phyloP scores from a whole-genome alignment of 2,113 vertebrate species.

The Typhlomys cinereus region DNA sequence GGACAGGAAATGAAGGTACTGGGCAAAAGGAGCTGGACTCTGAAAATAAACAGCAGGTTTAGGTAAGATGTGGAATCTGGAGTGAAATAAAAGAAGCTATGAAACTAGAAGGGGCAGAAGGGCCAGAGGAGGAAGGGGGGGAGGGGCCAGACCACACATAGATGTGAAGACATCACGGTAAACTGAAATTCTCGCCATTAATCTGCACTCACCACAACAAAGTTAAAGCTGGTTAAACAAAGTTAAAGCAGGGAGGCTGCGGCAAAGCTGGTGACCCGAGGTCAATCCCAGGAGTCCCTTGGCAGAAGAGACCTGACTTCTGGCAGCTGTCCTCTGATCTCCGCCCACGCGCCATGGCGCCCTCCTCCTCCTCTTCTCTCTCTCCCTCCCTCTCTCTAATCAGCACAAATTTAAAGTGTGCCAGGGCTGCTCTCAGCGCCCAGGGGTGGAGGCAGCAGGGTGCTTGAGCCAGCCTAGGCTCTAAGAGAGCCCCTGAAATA shows the following conservation, averaged over 20 bases:
- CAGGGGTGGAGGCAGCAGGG: neutral
- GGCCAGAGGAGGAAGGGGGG: neutral
- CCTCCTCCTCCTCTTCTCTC: neutral
- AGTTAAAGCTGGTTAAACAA: neutral
- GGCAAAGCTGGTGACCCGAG: neutral
- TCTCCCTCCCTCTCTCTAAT: no score
- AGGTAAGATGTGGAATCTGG: neutral
- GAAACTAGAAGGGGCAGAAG: no score
- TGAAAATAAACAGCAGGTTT: rapidly evolving
- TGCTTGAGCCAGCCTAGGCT: neutral
- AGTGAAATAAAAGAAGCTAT: neutral
- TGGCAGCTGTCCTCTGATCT: neutral
- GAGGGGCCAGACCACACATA: neutral
- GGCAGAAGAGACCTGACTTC: neutral
- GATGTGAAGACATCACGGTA: neutral
- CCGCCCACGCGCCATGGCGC: neutral
- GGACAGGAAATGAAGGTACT: neutral
- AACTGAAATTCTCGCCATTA: no score
- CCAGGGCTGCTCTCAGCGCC: no score
- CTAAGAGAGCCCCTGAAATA: no score
- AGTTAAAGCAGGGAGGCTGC: neutral
- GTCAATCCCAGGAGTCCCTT: neutral
- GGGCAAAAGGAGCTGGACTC: neutral
- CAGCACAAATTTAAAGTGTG: no score
- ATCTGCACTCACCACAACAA: no score